Base-by-base conservation (phyloP, 2,113 vertebrate genomes). In the Choloepus hoffmanni region DNA sequence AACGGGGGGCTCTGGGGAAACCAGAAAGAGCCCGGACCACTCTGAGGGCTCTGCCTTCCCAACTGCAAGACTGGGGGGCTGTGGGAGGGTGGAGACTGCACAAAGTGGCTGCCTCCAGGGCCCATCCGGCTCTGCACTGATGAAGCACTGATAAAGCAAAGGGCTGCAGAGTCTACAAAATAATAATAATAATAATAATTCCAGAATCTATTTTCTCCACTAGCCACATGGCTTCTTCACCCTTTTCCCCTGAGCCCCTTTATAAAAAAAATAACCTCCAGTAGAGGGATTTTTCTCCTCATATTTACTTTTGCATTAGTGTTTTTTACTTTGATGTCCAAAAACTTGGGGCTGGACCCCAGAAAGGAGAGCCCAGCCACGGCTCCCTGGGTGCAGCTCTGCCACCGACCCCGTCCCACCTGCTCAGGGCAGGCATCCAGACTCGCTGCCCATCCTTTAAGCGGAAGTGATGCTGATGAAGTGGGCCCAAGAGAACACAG, bases 401-500 rank as follows among this genome's bases (percentile, higher is more conserved):
- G 24, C 53, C 8, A 2, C 85, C 78, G 33, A 23, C 16, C 78
- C n/a, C 0, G 0, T 19, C 55, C 60, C 2, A 0, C 23, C 12
- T 62, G 43, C 28, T 30, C 26, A 2, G 33, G 45, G 18, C n/a
- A 4, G 0, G 19, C 3, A 0, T 26, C 77, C 14, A 45, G 55
- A 58, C 72, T 40, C 1, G 24, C 2, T 30, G 36, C 74, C 74
- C 10, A 4, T 18, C 19, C 50, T 21, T 8, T 43, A 23, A 45
- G 7, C 43, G 7, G 7, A 33, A 40, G 19, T 3, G 4, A 8
- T 0, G 18, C 33, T 8, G 43, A 30, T 14, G 67, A 26, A 30
- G 24, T 3, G 11, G 82, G 11, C 55, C 65, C 26, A 0, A 5
- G 18, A 24, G 48, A 2, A 65, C 5, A 13, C 14, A 26, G 87